These are phyloP conservation scores for Chauna torquata DNA, from an alignment of 2,113 vertebrate species.

Conservation along the genomic window DNA sequence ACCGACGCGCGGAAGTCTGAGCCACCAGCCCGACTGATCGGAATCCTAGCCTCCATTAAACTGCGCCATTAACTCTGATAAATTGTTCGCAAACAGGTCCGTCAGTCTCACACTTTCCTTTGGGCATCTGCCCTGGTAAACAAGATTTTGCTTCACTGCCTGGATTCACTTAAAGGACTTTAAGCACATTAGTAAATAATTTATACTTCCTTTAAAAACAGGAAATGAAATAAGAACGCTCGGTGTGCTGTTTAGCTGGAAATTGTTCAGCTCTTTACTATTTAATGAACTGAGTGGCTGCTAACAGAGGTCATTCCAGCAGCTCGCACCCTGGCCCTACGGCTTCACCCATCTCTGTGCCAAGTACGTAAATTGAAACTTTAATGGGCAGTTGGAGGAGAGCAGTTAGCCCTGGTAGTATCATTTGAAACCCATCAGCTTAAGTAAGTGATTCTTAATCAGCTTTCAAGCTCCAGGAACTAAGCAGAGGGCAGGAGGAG, in stretches of 20 bases:
- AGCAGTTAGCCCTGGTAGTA: not conserved
- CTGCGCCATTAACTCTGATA: not conserved
- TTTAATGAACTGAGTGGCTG: slow-evolving; percentile 4
- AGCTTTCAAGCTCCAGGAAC: not conserved
- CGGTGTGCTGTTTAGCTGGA: not conserved
- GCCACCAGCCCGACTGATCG: not conserved
- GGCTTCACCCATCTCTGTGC: not conserved
- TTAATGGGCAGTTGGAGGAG: not conserved
- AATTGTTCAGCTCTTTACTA: not conserved
- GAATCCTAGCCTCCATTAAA: not conserved
- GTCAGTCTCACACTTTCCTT: not conserved
- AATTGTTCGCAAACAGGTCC: not conserved
- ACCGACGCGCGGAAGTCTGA: rapidly evolving
- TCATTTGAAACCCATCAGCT: not conserved
- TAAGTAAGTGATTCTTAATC: not conserved
- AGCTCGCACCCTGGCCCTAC: not conserved
- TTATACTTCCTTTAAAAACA: not conserved
- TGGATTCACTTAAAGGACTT: not conserved
- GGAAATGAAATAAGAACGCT: not conserved
- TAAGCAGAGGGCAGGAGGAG: not conserved
- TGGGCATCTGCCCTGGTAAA: not conserved
- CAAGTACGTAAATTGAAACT: not conserved
- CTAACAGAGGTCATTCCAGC: slow-evolving; percentile 25
- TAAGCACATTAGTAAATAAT: not conserved
- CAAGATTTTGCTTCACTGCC: not conserved